These are phyloP conservation scores for Phymastichus coffea DNA, from an alignment of 1,140 invertebrate genomes.

Conservation along the genomic window DNA sequence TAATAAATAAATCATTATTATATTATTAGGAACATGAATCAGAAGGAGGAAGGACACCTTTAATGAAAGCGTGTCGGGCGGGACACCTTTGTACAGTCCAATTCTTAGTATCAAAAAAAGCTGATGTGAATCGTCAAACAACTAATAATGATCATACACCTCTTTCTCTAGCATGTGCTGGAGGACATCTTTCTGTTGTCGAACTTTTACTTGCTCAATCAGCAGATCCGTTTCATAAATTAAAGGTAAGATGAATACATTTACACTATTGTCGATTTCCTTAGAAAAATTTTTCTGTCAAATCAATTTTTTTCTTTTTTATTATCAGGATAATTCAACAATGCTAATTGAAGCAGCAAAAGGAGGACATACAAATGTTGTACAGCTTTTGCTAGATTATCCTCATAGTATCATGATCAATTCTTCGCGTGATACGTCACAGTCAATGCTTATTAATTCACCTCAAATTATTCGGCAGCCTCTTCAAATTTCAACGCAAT, in stretches of 20 bases:
- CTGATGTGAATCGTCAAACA: slow-evolving; percentile 91
- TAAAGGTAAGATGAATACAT: slow-evolving; percentile 67
- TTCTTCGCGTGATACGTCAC: slow-evolving; percentile 48
- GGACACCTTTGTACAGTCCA: slow-evolving; percentile 98
- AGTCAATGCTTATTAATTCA: slow-evolving; percentile 51
- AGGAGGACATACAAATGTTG: slow-evolving; percentile 93
- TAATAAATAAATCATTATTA: too few species aligned
- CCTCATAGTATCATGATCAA: slow-evolving; percentile 78
- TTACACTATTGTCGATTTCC: background rate
- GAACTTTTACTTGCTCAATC: slow-evolving; percentile 86
- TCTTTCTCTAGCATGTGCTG: slow-evolving; percentile 93
- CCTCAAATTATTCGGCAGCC: slow-evolving; percentile 52
- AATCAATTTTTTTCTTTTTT: background rate
- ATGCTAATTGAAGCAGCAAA: slow-evolving; percentile 98
- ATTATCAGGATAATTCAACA: slow-evolving; percentile 86
- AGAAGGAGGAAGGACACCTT: slow-evolving; percentile 90
- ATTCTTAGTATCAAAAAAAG: slow-evolving; percentile 90
- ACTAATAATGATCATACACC: slow-evolving; percentile 98
- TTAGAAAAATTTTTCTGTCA: background rate
- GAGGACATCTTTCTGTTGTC: slow-evolving; percentile 90
- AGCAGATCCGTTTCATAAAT: slow-evolving; percentile 93
- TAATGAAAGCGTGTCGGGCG: slow-evolving; percentile 99
- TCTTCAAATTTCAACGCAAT: slow-evolving; percentile 43
- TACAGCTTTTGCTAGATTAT: slow-evolving; percentile 92
- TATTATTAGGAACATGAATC: slow-evolving; percentile 82